phyloP scores from a whole-genome alignment of 1,140 invertebrate species.

The Oppia nitens region DNA sequence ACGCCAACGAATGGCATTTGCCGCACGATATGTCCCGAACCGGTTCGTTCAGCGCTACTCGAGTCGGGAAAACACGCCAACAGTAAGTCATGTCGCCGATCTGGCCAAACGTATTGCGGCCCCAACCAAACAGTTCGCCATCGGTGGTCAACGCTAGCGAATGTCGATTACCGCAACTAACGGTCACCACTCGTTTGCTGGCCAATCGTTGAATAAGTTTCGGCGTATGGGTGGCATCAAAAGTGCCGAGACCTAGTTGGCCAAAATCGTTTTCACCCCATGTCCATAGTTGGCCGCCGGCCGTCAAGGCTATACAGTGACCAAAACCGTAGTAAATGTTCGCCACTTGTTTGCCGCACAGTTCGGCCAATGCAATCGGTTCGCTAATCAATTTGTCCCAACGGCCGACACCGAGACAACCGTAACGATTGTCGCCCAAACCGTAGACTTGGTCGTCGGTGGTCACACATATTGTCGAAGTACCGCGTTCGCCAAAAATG shows the following conservation, averaged over 20 bases:
- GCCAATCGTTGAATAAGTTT: neutral
- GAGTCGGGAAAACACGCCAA: conserved; percentile 1
- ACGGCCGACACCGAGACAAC: conserved; percentile 16
- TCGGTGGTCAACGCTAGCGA: neutral
- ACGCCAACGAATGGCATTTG: conserved; percentile 44
- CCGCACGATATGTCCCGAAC: conserved; percentile 47
- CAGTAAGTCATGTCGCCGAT: conserved; percentile 32
- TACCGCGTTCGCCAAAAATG: conserved; percentile 44
- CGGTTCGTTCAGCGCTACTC: neutral
- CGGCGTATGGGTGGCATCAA: conserved; percentile 6
- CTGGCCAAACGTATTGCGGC: conserved; percentile 49
- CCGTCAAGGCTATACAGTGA: conserved; percentile 42
- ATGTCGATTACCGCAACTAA: conserved; percentile 1
- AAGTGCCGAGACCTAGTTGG: conserved; percentile 21
- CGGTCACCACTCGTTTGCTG: neutral
- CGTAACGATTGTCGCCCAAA: conserved; percentile 10
- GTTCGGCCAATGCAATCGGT: conserved; percentile 28
- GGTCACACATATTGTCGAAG: conserved; percentile 44
- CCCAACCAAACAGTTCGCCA: conserved; percentile 40
- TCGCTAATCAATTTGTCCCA: neutral
- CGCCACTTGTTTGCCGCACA: conserved; percentile 40
- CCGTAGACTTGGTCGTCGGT: conserved; percentile 32
- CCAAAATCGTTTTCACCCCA: conserved; percentile 49
- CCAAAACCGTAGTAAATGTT: conserved; percentile 43
- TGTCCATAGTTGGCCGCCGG: conserved; percentile 39